Base-by-base conservation (phyloP, 1,140 invertebrate species). In the Rhizoglyphus robini region DNA sequence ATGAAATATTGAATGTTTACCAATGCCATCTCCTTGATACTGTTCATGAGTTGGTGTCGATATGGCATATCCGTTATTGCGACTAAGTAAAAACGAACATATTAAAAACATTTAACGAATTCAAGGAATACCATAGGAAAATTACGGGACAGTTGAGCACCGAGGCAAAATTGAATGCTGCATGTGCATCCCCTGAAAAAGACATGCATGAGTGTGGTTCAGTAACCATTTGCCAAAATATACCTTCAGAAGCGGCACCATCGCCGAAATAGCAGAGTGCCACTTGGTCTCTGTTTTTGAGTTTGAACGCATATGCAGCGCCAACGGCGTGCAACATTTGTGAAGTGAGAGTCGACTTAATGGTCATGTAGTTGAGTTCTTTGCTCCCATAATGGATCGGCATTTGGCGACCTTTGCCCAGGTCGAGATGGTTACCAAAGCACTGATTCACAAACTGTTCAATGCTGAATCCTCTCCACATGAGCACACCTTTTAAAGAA, bases 161-260 rank as follows among this genome's bases (percentile, higher is more conserved):
- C 0, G 93, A 86, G n/a, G 96, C 90, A 80, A 99, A 99, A 79
- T 99, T 99, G 68, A 99, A 88, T 0, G 93, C 96, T n/a, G 94
- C 92, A 79, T 97, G 93, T 3, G 92, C 88, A 79, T 99, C 96
- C 23, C 64, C 36, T 41, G 8, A n/a, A n/a, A n/a, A n/a, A n/a
- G n/a, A n/a, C n/a, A n/a, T n/a, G n/a, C n/a, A n/a, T n/a, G n/a
- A n/a, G n/a, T n/a, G n/a, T n/a, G n/a, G n/a, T n/a, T n/a, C n/a
- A n/a, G n/a, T n/a, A n/a, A n/a, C n/a, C n/a, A n/a, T n/a, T n/a
- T n/a, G n/a, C n/a, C n/a, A 41, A 1, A 96, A 41, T 11, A 11
- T 41, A 41, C 36, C 96, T 78, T 98, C 95, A 46, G 92, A 96
- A 0, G 95, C 90, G 3, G 94, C 94, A 27, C 96, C 96, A 71